phyloP scores from a whole-genome alignment of 2,888 invertebrate genomes.

The Melinopterus prodromus region DNA sequence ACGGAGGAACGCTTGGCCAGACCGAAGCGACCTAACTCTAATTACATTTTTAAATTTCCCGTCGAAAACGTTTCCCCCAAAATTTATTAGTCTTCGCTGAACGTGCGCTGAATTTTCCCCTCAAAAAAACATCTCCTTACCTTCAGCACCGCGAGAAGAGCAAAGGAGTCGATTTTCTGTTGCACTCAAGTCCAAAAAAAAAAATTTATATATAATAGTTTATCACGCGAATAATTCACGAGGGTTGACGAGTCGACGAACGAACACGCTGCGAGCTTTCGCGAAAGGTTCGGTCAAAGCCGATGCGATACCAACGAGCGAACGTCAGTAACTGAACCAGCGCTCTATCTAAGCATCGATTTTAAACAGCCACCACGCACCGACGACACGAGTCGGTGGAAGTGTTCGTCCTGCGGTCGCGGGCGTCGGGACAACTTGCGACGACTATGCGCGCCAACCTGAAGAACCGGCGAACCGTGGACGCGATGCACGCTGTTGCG shows the following conservation, averaged over 20 bases:
- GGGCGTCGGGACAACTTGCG: conserved; percentile 40
- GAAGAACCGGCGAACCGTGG: conserved; percentile 30
- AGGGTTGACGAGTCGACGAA: neutral
- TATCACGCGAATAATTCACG: neutral
- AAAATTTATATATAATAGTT: neutral
- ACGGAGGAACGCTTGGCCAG: conserved; percentile 20
- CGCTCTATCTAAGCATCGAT: conserved; percentile 55
- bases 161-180: neutral
- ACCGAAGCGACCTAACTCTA: conserved; percentile 35
- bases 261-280: conserved; percentile 13
- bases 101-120: conserved; percentile 22
- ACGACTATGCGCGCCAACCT: conserved; percentile 28
- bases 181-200: neutral
- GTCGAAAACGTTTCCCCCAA: conserved; percentile 26
- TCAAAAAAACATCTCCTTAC: conserved; percentile 26
- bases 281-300: conserved; percentile 18
- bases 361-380: conserved; percentile 53
- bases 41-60: conserved; percentile 40
- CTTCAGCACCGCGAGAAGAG: conserved; percentile 12
- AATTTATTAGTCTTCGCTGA: conserved; percentile 28
- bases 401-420: neutral
- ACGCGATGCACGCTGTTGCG: conserved; percentile 52
- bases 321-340: conserved; percentile 54
- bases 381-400: conserved; percentile 30
- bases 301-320: conserved; percentile 44